These are phyloP conservation scores for Meloidogyne floridensis DNA, from an alignment of 1,140 invertebrate genomes.

Conservation along the genomic window DNA sequence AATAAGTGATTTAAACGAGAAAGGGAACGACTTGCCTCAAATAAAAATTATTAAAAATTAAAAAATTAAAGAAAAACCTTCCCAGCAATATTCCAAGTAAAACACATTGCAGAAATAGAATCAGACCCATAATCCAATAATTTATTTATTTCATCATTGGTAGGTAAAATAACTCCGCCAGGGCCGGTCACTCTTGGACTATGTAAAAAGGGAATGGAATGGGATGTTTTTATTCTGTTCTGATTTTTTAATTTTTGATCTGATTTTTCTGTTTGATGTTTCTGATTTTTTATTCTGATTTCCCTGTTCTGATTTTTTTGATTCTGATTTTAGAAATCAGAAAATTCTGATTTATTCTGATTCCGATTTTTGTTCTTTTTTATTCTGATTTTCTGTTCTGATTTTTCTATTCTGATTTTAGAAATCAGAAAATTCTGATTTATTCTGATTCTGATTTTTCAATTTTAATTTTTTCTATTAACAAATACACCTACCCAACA, in stretches of 20 bases:
- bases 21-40: slow-evolving; percentile 35
- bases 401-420: no score
- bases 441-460: no score
- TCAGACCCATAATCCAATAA: slow-evolving; percentile 42
- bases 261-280: no score
- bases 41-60: background rate
- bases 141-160: slow-evolving; percentile 29
- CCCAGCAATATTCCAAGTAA: slow-evolving; percentile 52
- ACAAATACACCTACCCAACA: slow-evolving; percentile 24
- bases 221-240: no score
- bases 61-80: slow-evolving; percentile 36
- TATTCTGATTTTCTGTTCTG: no score
- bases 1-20: slow-evolving; percentile 41
- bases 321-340: no score
- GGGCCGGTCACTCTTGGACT: slow-evolving; percentile 47
- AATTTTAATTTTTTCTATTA: no score
- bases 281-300: no score
- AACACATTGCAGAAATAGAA: slow-evolving; percentile 49
- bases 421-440: no score
- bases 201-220: slow-evolving; percentile 19
- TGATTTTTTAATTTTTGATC: background rate
- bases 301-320: no score
- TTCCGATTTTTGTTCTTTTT: no score
- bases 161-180: slow-evolving; percentile 46
- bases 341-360: no score